Percentiles rank a stretch among this genome's conserved stretches.
These are phyloP conservation scores for Pasiphila rectangulata DNA, from an alignment of 2,888 invertebrate species.

Conservation along the genomic window DNA sequence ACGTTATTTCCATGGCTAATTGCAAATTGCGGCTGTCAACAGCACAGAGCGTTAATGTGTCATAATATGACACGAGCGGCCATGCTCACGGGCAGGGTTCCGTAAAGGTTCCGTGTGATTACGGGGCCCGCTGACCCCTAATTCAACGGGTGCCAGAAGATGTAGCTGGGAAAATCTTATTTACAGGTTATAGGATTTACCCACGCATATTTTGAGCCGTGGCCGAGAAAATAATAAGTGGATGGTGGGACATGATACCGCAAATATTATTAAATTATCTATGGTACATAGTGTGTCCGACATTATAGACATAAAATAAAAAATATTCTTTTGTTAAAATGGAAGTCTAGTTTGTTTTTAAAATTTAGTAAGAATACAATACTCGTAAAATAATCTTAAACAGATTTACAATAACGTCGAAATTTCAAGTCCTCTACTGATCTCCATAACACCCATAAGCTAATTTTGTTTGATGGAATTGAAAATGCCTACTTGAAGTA, in stretches of 20 bases:
- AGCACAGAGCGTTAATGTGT: slow-evolving; percentile 71
- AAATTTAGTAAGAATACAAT: too few species aligned
- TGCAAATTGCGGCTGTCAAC: slow-evolving; percentile 77
- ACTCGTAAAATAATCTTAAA: too few species aligned
- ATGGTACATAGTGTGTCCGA: too few species aligned
- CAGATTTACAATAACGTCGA: too few species aligned
- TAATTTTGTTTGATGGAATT: too few species aligned
- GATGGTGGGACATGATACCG: too few species aligned
- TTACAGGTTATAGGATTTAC: background rate
- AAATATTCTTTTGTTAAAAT: too few species aligned
- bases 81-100: slow-evolving; percentile 44
- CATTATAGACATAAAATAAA: too few species aligned
- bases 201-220: background rate
- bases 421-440: too few species aligned
- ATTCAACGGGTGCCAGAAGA: slow-evolving; percentile 30
- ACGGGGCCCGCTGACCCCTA: slow-evolving; percentile 43
- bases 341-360: too few species aligned
- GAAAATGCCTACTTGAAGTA: slow-evolving; percentile 1
- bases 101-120: slow-evolving; percentile 33
- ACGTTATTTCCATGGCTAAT: slow-evolving; percentile 76
- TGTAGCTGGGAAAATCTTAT: slow-evolving; percentile 21
- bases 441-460: too few species aligned
- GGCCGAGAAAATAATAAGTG: background rate
- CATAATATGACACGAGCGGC: slow-evolving; percentile 54
- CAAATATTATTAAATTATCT: too few species aligned